These are phyloP conservation scores for Chlamydotis undulata DNA, from an alignment of 2,113 vertebrate species.

Conservation along the genomic window DNA sequence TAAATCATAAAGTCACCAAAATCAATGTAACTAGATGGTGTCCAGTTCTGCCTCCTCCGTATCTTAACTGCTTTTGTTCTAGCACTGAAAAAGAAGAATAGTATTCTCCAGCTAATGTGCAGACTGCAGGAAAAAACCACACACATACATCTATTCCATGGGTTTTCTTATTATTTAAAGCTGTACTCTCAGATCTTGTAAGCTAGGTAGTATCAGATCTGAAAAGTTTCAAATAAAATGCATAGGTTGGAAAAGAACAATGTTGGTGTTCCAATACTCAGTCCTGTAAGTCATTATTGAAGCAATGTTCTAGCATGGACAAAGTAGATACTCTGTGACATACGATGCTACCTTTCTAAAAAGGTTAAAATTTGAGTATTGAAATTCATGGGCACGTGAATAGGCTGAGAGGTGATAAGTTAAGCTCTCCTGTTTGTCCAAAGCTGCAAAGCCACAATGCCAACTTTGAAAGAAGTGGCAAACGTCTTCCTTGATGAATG, in stretches of 20 bases:
- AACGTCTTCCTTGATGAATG: background rate
- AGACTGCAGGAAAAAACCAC: background rate
- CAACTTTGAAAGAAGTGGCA: background rate
- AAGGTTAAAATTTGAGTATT: background rate
- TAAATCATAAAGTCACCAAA: background rate
- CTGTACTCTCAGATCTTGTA: background rate
- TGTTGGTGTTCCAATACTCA: background rate
- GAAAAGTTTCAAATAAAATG: background rate
- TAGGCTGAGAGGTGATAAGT: background rate
- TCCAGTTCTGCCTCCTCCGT: background rate
- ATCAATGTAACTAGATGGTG: background rate
- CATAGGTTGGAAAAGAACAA: background rate
- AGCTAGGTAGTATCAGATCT: background rate
- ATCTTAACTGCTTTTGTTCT: background rate
- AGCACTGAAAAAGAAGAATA: background rate
- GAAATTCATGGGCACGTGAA: background rate
- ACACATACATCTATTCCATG: background rate
- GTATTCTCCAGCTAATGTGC: background rate
- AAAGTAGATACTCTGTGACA: background rate
- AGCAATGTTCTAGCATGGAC: background rate
- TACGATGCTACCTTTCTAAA: background rate
- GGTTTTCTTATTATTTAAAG: background rate
- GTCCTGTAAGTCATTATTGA: background rate
- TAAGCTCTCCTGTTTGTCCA: background rate
- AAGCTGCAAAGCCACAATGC: background rate